Percentiles rank a stretch among this genome's conserved stretches.
Evolutionary conservation across 2,888 invertebrate genomes (phyloP).

Genomic region (Cyaniris semiargus): DNA sequence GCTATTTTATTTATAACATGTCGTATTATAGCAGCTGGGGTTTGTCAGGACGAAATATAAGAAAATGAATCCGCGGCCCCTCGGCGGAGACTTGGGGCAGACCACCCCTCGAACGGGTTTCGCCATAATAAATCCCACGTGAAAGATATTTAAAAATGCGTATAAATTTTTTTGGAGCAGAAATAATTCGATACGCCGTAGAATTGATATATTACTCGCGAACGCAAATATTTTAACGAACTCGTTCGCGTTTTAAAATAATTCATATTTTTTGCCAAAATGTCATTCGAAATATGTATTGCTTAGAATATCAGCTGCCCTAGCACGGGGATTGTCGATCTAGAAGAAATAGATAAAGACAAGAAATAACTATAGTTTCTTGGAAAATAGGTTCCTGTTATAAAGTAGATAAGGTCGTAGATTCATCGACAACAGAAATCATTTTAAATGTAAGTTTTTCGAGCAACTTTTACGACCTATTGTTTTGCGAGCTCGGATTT

Average conservation of each 20-base stretch:
- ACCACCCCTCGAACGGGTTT: constrained; percentile 78
- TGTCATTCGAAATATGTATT: not conserved
- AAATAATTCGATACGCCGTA: constrained; percentile 68
- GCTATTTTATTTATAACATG: constrained; percentile 80
- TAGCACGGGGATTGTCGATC: no score
- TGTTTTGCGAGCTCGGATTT: no score
- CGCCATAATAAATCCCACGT: constrained; percentile 76
- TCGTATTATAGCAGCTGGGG: constrained; percentile 76
- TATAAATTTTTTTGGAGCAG: constrained; percentile 78
- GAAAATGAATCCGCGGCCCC: constrained; percentile 68
- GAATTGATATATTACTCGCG: constrained; percentile 65
- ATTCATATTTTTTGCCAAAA: constrained; percentile 4
- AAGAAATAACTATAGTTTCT: no score
- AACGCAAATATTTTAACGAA: constrained; percentile 57
- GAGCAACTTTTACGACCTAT: no score
- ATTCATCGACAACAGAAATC: no score
- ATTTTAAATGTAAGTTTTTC: no score
- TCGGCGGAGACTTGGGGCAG: constrained; percentile 55
- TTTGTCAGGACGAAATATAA: constrained; percentile 74
- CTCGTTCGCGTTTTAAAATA: constrained; percentile 9
- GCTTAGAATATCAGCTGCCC: not conserved
- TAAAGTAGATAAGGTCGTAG: no score
- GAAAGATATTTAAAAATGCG: constrained; percentile 79
- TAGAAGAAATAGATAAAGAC: no score
- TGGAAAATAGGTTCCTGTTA: no score